A percentile compares a stretch with the other conserved stretches of the same genome.
phyloP scores from a whole-genome alignment of 2,113 vertebrate genomes.

The Callaeas wilsoni region DNA sequence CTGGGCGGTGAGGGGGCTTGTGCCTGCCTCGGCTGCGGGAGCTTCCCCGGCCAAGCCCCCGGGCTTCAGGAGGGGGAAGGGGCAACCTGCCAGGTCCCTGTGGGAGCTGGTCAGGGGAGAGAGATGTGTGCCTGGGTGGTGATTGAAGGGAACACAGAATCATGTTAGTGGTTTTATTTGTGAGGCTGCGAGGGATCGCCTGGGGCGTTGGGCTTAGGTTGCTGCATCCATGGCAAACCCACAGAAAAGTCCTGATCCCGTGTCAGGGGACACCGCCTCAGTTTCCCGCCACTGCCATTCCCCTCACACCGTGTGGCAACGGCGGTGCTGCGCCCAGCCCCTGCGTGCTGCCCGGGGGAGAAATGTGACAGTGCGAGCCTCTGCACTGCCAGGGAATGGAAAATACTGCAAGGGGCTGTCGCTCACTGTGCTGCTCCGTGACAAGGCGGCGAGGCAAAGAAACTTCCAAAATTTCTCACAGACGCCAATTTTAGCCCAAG shows the following conservation, averaged over 20 bases:
- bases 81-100: neutral
- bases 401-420: neutral
- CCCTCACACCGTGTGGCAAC: neutral
- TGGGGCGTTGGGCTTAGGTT: neutral
- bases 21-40: neutral
- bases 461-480: neutral
- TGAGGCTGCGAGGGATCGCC: neutral
- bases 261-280: neutral
- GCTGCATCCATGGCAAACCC: neutral
- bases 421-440: neutral
- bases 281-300: neutral
- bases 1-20: neutral
- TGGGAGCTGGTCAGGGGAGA: neutral
- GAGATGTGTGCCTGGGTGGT: neutral
- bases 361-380: accelerated
- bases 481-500: neutral
- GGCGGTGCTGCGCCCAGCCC: accelerated
- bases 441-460: neutral
- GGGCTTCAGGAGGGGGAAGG: neutral
- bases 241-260: neutral
- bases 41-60: neutral
- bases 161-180: neutral
- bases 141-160: neutral
- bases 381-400: neutral
- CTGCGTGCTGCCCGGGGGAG: accelerated